Evolutionary conservation across 2,888 invertebrate genomes (phyloP).

Genomic region (Scaptomyza polygonia): DNA sequence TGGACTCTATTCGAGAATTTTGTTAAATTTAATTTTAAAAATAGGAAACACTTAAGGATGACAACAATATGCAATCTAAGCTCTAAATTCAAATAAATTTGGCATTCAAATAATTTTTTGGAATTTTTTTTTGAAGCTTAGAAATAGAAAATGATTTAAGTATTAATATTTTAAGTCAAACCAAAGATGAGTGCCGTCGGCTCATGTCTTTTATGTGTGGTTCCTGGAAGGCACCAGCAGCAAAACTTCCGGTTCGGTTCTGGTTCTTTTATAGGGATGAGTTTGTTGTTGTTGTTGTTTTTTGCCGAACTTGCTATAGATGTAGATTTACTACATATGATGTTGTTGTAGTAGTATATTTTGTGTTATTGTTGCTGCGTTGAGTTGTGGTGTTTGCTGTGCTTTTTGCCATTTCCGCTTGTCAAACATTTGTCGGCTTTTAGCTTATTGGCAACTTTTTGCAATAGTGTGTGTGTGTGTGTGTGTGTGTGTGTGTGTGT

Average conservation of each 20-base stretch:
- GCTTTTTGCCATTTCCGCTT: constrained; percentile 72
- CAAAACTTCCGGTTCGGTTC: constrained; percentile 20
- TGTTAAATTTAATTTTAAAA: no score
- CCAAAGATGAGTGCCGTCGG: background rate
- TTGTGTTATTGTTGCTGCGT: constrained; percentile 22
- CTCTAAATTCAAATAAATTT: no score
- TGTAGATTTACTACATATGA: background rate
- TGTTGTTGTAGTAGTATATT: background rate
- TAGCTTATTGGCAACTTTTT: constrained; percentile 72
- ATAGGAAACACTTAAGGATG: no score
- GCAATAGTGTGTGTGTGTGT: constrained; percentile 8
- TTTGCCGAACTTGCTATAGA: background rate
- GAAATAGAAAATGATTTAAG: no score
- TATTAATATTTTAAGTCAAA: no score
- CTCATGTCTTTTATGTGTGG: background rate
- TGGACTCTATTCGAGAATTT: no score
- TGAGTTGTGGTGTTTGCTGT: constrained; percentile 45
- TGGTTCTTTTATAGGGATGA: background rate
- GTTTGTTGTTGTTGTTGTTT: background rate
- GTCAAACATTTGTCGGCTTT: constrained; percentile 78
- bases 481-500: constrained; percentile 24
- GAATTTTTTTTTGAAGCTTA: no score
- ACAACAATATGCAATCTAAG: no score
- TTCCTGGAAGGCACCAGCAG: constrained; percentile 20
- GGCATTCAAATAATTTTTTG: no score